Conservation (phyloP, 2,797 vertebrate genomes). For the Mycteria americana region DNA sequence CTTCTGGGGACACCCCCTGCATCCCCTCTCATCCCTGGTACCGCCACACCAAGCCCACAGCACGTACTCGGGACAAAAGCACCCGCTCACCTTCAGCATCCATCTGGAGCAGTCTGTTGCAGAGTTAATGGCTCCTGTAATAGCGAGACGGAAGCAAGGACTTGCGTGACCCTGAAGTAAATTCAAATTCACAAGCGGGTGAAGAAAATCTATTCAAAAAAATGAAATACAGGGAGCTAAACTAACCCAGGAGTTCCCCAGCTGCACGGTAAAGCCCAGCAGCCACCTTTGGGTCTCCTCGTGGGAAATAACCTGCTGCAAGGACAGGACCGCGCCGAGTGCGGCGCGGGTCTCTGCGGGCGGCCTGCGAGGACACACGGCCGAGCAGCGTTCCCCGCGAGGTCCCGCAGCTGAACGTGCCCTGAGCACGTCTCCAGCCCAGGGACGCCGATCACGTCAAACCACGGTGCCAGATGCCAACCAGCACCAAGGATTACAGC, state of each 20-base stretch:
- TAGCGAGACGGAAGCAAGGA: background rate
- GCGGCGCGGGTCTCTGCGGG: background rate
- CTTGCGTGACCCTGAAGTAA: background rate
- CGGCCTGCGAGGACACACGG: accelerated
- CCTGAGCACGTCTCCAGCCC: background rate
- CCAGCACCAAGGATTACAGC: background rate
- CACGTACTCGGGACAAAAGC: background rate
- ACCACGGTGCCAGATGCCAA: background rate
- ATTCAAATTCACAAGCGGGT: background rate
- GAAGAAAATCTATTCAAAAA: background rate
- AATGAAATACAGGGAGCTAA: background rate
- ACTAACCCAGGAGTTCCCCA: background rate
- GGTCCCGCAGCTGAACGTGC: background rate
- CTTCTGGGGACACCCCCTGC: background rate
- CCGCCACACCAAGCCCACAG: background rate
- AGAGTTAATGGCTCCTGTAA: background rate
- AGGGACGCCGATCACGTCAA: background rate
- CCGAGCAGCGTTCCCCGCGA: background rate
- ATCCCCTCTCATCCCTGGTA: background rate
- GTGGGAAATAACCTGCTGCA: background rate
- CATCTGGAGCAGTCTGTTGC: background rate
- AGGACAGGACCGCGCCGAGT: background rate
- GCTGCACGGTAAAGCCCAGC: background rate
- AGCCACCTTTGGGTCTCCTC: background rate
- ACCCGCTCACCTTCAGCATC: background rate